Conservation (phyloP, 2,888 invertebrate species). For the Ichneumoninae sp. region DNA sequence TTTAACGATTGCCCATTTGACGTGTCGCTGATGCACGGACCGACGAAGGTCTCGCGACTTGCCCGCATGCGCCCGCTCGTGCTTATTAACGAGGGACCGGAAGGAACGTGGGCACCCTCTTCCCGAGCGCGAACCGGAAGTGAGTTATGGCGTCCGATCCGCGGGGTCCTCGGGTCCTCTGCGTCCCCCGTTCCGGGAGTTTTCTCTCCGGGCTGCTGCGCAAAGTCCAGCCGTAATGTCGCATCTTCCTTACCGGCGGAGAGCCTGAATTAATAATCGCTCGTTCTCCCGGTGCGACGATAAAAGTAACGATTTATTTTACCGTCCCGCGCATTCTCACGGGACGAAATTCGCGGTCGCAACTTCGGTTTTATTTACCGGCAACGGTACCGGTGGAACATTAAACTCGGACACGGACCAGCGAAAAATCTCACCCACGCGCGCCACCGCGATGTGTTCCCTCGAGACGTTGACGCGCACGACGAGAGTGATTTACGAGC, state of each 20-base stretch:
- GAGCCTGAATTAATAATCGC: too few relatives aligned
- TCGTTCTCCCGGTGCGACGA: neutral
- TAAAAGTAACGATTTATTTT: neutral
- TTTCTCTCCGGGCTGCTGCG: neutral
- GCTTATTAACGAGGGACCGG: slow-evolving; percentile 58
- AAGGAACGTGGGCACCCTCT: slow-evolving; percentile 60
- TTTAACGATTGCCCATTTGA: neutral
- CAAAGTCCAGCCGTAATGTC: neutral
- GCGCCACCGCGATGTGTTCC: slow-evolving; percentile 31
- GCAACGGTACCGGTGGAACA: neutral
- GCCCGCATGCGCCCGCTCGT: slow-evolving; percentile 60
- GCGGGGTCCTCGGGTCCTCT: slow-evolving; percentile 25
- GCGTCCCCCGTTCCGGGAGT: slow-evolving; percentile 23
- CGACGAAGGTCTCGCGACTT: slow-evolving; percentile 35
- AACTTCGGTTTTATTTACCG: slow-evolving; percentile 1
- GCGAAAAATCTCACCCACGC: slow-evolving; percentile 63
- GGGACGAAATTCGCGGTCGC: neutral
- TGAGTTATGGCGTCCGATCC: slow-evolving; percentile 68
- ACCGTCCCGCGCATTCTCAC: neutral
- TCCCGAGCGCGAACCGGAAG: slow-evolving; percentile 63
- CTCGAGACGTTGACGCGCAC: slow-evolving; percentile 58
- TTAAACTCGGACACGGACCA: slow-evolving; percentile 40
- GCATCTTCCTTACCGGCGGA: neutral
- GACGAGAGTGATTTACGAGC: slow-evolving; percentile 62
- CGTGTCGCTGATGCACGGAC: neutral